Percentiles rank a stretch among this genome's conserved stretches.
Conservation (phyloP, 2,113 vertebrate genomes). For the Paradisaea rubra region DNA sequence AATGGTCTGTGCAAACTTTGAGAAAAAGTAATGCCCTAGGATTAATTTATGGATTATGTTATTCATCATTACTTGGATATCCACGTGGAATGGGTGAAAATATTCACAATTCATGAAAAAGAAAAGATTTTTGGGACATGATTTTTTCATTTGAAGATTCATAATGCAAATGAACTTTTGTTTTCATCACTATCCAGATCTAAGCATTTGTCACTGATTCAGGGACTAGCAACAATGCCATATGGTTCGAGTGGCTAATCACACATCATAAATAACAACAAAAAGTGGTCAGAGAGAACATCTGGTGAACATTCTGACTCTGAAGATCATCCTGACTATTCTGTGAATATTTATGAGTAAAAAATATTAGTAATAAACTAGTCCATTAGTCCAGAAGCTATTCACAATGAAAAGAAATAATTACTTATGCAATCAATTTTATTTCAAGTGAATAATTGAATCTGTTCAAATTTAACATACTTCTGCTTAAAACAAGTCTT, state of each 20-base stretch:
- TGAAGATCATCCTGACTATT: constrained; percentile 23
- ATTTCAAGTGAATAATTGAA: not conserved
- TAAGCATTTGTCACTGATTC: not conserved
- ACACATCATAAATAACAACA: not conserved
- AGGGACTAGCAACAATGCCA: not conserved
- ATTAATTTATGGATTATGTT: not conserved
- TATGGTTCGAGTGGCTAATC: not conserved
- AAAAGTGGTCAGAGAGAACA: constrained; percentile 13
- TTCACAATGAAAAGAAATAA: not conserved
- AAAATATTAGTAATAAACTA: not conserved
- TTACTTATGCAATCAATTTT: not conserved
- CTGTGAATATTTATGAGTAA: not conserved
- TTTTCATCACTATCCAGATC: constrained; percentile 16
- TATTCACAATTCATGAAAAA: not conserved
- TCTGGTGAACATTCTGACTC: constrained; percentile 30
- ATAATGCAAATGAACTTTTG: not conserved
- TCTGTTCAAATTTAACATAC: not conserved
- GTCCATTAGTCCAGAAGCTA: not conserved
- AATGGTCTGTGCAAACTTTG: not conserved
- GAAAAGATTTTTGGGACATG: not conserved
- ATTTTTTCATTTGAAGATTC: constrained; percentile 3
- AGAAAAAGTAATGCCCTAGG: not conserved
- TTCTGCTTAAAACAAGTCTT: not conserved
- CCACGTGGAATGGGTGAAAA: not conserved
- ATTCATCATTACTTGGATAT: not conserved